phyloP scores from a whole-genome alignment of 2,888 invertebrate species.

The Chymomyza caudatula region DNA sequence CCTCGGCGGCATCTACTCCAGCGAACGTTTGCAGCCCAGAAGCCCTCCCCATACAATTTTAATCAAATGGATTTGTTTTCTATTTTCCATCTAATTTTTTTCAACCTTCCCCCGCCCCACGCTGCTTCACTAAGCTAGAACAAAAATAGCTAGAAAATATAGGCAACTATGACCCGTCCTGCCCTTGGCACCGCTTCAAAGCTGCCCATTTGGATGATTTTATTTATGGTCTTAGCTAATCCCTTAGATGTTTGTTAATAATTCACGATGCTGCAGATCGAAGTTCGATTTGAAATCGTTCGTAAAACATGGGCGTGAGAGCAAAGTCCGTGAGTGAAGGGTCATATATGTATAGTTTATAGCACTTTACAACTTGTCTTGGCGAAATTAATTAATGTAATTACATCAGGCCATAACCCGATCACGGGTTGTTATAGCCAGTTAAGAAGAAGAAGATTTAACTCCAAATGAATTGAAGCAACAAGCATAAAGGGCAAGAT shows the following conservation, averaged over 20 bases:
- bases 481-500: too few relatives aligned
- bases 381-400: too few relatives aligned
- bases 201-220: constrained; percentile 41
- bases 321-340: too few relatives aligned
- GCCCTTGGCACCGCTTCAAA: constrained; percentile 2
- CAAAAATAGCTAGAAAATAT: not conserved
- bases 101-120: constrained; percentile 20
- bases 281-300: not conserved
- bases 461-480: too few relatives aligned
- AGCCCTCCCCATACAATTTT: constrained; percentile 42
- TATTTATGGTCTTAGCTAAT: constrained; percentile 37
- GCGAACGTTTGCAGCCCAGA: not conserved
- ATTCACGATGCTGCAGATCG: not conserved
- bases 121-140: not conserved
- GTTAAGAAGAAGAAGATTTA: too few relatives aligned
- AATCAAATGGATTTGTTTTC: constrained; percentile 66
- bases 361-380: too few relatives aligned
- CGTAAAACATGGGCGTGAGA: too few relatives aligned
- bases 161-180: not conserved
- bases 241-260: not conserved
- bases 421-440: too few relatives aligned
- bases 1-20: constrained; percentile 2
- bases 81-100: constrained; percentile 39
- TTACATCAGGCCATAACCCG: too few relatives aligned
- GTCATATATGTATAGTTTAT: too few relatives aligned